A percentile compares a stretch with the other conserved stretches of the same genome.
phyloP scores from a whole-genome alignment of 2,888 invertebrate genomes.

The Stenotaenia linearis region DNA sequence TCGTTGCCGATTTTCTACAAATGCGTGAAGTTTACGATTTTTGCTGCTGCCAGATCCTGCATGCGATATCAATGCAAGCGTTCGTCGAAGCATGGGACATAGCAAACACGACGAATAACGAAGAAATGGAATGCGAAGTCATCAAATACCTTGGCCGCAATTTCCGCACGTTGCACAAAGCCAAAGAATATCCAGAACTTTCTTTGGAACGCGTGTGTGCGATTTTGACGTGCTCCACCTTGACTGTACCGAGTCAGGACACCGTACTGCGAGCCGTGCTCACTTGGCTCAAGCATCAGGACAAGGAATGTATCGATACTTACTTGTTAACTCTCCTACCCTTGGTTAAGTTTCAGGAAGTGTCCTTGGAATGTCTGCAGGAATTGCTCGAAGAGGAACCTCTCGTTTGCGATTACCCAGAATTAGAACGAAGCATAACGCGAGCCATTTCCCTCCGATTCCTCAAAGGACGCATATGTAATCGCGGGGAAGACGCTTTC shows the following conservation, averaged over 20 bases:
- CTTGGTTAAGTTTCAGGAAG: slow-evolving; percentile 22
- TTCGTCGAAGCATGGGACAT: slow-evolving; percentile 31
- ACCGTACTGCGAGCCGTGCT: slow-evolving; percentile 29
- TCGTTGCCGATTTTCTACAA: slow-evolving; percentile 28
- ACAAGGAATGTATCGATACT: slow-evolving; percentile 31
- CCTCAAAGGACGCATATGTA: slow-evolving; percentile 26
- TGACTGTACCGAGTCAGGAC: slow-evolving; percentile 28
- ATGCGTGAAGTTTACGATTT: slow-evolving; percentile 30
- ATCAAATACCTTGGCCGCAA: slow-evolving; percentile 30
- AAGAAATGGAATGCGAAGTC: slow-evolving; percentile 31
- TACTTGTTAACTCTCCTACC: slow-evolving; percentile 6
- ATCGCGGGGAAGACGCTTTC: slow-evolving; percentile 26
- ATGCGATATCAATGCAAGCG: slow-evolving; percentile 31
- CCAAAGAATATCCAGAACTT: slow-evolving; percentile 29
- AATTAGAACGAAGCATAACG: slow-evolving; percentile 29
- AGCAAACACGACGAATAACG: slow-evolving; percentile 28
- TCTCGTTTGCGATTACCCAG: slow-evolving; percentile 29
- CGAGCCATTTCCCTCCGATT: slow-evolving; percentile 24
- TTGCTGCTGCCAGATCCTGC: slow-evolving; percentile 28
- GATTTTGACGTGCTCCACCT: slow-evolving; percentile 27
- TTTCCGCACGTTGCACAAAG: slow-evolving; percentile 28
- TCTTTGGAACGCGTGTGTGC: slow-evolving; percentile 29
- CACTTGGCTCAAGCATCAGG: slow-evolving; percentile 31
- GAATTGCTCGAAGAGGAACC: slow-evolving; percentile 31
- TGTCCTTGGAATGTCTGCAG: slow-evolving; percentile 28